Percentiles rank a stretch among this genome's conserved stretches.
These are phyloP conservation scores for Limnephilus lunatus DNA, from an alignment of 2,888 invertebrate genomes.

Conservation along the genomic window DNA sequence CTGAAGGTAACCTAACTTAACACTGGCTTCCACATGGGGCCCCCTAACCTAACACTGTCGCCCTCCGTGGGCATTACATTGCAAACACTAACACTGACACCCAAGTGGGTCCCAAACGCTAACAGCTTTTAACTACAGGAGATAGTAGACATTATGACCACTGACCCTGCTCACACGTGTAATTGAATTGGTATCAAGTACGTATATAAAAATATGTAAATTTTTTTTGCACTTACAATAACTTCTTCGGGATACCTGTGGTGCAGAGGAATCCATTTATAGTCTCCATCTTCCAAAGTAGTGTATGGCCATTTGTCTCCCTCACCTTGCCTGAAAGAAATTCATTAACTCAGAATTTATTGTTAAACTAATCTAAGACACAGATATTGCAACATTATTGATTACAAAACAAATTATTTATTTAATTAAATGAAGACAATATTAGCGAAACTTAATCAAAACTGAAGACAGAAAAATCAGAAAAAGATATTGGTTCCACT, in stretches of 20 bases:
- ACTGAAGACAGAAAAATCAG: no score
- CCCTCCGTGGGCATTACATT: no score
- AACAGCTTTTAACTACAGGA: no score
- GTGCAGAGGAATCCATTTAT: slow-evolving; percentile 46
- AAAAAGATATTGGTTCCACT: no score
- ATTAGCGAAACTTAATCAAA: no score
- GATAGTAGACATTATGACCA: background rate
- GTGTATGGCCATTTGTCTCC: slow-evolving; percentile 45
- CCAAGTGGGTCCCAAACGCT: no score
- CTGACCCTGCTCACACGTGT: background rate
- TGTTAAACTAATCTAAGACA: background rate
- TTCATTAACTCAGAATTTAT: background rate
- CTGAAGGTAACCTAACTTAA: no score
- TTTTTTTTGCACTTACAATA: slow-evolving; percentile 5
- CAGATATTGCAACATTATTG: background rate
- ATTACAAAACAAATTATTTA: background rate
- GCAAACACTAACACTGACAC: no score
- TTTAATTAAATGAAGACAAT: no score
- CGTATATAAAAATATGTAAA: background rate
- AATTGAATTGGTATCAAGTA: background rate
- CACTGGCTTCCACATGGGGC: no score
- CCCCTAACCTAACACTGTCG: no score
- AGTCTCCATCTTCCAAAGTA: slow-evolving; percentile 40
- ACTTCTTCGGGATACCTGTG: slow-evolving; percentile 48
- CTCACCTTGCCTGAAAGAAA: slow-evolving; percentile 10